phyloP scores from a whole-genome alignment of 1,140 invertebrate species.

The Dreissena polymorpha region DNA sequence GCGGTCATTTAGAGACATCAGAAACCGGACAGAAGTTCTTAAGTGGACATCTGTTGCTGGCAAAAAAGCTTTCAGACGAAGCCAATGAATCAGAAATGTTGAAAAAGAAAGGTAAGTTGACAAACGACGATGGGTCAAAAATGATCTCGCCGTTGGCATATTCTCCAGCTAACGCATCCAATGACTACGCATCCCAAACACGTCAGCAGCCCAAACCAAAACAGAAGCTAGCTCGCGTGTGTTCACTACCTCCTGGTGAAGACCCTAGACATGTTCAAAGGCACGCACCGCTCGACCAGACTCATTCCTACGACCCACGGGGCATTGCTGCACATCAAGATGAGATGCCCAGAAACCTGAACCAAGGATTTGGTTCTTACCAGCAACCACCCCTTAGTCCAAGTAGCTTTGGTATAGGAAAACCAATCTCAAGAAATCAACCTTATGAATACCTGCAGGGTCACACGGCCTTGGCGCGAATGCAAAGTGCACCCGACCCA shows the following conservation, averaged over 20 bases:
- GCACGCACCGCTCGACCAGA: conserved; percentile 30
- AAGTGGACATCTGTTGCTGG: conserved; percentile 77
- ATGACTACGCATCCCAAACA: too few relatives aligned
- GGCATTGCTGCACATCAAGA: too few relatives aligned
- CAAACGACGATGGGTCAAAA: conserved; percentile 45
- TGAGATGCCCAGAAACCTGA: too few relatives aligned
- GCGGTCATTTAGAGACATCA: conserved; percentile 42
- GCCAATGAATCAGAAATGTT: conserved; percentile 60
- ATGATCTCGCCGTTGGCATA: conserved; percentile 15
- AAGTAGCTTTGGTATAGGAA: too few relatives aligned
- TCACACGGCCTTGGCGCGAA: conserved; percentile 60
- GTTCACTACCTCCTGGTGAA: conserved; percentile 87
- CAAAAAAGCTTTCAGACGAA: conserved; percentile 80
- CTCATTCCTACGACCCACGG: conserved; percentile 54
- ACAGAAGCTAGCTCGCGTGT: conserved; percentile 51
- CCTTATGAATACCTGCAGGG: conserved; percentile 10
- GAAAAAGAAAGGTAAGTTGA: conserved; percentile 57
- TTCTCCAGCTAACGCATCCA: background rate
- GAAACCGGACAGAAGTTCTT: conserved; percentile 64
- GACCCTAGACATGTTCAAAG: conserved; percentile 84
- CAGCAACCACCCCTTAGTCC: too few relatives aligned
- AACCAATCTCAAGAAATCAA: too few relatives aligned
- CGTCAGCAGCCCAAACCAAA: conserved; percentile 26
- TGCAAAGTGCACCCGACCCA: conserved; percentile 66
- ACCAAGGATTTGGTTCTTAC: too few relatives aligned